These are phyloP conservation scores for Trinectes maculatus DNA, from an alignment of 2,113 vertebrate genomes.

Conservation along the genomic window DNA sequence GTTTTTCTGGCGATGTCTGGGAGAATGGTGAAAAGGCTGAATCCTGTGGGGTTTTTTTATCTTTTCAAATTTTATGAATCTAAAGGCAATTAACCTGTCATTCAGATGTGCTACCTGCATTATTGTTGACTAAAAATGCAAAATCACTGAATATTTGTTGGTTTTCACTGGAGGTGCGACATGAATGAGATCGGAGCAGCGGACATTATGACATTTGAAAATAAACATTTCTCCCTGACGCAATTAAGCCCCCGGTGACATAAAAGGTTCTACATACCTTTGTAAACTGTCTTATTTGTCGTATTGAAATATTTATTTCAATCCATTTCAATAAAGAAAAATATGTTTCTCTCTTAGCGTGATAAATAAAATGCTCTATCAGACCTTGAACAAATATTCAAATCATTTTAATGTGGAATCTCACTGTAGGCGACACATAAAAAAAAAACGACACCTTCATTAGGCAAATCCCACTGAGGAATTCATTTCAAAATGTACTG, in stretches of 20 bases:
- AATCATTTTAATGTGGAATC: not conserved
- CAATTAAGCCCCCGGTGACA: not conserved
- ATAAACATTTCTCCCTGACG: not conserved
- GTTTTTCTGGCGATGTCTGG: too few relatives aligned
- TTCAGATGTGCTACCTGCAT: not conserved
- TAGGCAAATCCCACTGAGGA: too few relatives aligned
- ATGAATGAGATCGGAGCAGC: not conserved
- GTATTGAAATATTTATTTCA: not conserved
- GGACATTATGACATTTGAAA: not conserved
- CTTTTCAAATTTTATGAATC: not conserved
- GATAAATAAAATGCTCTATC: not conserved
- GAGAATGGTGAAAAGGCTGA: not conserved
- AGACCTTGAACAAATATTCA: not conserved
- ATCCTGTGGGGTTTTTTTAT: not conserved
- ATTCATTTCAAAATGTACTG: too few relatives aligned
- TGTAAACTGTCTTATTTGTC: not conserved
- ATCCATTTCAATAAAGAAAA: not conserved
- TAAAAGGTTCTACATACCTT: not conserved
- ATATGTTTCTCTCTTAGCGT: not conserved
- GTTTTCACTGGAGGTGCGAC: not conserved
- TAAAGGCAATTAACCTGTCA: not conserved
- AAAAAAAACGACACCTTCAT: not conserved
- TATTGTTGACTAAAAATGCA: not conserved
- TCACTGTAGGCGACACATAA: not conserved
- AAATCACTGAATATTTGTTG: not conserved